Evolutionary conservation across 2,888 invertebrate genomes (phyloP), one percentile per base, ranked within the genome.

Genomic region (Spicauda simplicius): DNA sequence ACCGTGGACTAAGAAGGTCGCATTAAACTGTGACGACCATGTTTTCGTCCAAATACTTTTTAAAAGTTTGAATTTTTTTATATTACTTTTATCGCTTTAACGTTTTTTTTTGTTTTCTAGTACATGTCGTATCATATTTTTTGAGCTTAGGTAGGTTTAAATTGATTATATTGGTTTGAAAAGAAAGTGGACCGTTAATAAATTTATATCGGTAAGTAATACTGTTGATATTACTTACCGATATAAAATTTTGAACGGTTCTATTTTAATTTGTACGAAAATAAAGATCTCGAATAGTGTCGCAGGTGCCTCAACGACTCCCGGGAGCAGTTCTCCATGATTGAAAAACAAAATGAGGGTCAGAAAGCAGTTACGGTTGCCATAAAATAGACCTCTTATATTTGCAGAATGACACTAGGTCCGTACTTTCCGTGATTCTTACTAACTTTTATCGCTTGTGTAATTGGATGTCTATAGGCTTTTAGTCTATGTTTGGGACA

Each of bases 321-420:
- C 77, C 74, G 86, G 87, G 88, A 80, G 79, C 78, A 79, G 82
- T 87, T 86, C 69, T 25, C 74, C 77, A 72, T 80, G 83, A 88
- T 88, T 86, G 88, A 83, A 88, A 86, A 87, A 82, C 83, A 82
- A 84, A 88, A 86, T 77, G 82, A 86, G 84, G 87, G 86, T 85
- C 86, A 80, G 80, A 78, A 82, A 78, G 80, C 80, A 82, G 80
- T 87, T 84, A 82, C 73, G 78, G 74, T 73, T 68, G 78, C 78
- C 77, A 80, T 86, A 57, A 62, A 61, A 65, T 45, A 41, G 64
- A 41, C 62, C 65, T 64, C 48, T 64, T 64, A 57, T 30, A 56
- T 30, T 18, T 58, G 41, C 20, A n/a, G 45, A 45, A 41, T 41
- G 41, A 41, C 41, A 41, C 41, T 54, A 54, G 54, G 33, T 33